A percentile compares a stretch with the other conserved stretches of the same genome.
These are phyloP conservation scores for Halcyon malimbica DNA, from an alignment of 2,113 vertebrate species.

Conservation along the genomic window DNA sequence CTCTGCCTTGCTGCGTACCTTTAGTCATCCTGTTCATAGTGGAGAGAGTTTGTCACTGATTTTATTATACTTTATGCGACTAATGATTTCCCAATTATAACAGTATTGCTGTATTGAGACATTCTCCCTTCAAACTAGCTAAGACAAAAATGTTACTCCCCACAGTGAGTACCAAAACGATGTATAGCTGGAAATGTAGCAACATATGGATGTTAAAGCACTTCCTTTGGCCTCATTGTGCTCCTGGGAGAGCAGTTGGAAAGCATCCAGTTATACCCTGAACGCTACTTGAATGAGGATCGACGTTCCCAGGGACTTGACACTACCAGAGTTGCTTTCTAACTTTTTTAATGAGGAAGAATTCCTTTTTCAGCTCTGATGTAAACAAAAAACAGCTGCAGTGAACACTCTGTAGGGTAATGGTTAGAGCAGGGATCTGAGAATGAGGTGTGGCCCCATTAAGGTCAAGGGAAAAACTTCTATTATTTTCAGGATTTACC, in stretches of 20 bases:
- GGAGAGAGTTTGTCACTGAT: rapidly evolving
- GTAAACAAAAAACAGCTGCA: conserved; percentile 49
- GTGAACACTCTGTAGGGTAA: background rate
- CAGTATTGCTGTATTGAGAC: background rate
- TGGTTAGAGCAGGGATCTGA: background rate
- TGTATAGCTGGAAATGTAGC: background rate
- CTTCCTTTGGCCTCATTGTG: background rate
- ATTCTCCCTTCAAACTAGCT: background rate
- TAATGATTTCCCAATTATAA: background rate
- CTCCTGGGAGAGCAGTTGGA: background rate
- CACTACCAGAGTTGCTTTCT: conserved; percentile 22
- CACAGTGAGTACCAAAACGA: background rate
- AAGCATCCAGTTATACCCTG: background rate
- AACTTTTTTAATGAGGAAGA: conserved; percentile 57
- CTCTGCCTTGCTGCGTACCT: background rate
- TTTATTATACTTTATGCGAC: background rate
- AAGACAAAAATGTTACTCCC: background rate
- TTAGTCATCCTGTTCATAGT: background rate
- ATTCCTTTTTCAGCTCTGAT: conserved; percentile 33
- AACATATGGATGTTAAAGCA: background rate
- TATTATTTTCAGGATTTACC: background rate
- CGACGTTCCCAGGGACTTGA: conserved; percentile 18
- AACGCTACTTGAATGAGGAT: rapidly evolving
- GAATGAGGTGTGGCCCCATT: background rate
- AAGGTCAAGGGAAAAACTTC: background rate